Base-by-base conservation (phyloP, 2,797 vertebrate species). In the Scolopax rusticola region DNA sequence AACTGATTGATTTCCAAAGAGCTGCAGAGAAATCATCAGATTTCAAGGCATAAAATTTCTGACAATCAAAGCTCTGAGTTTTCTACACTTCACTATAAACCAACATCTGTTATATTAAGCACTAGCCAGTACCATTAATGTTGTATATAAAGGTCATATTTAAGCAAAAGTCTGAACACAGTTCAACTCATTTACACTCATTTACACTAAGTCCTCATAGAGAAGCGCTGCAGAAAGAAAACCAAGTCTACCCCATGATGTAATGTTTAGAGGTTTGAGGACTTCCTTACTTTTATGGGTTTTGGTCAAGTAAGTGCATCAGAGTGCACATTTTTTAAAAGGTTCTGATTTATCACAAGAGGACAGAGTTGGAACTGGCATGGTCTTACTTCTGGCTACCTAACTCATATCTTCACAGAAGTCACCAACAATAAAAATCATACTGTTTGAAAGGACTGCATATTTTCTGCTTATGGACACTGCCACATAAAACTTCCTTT, bases 1-100 rank as follows among this genome's bases (percentile, higher is more conserved):
- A 93, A 64, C 20, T 50, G 21, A 84, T 82, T 82, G 12, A 92
- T 75, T 88, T 93, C 76, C 16, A 82, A 88, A 43, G 48, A 84
- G 3, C 20, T 48, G 4, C 36, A 90, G 36, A 83, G 51, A 91
- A 84, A 73, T 36, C 17, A 82, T 38, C 60, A 68, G 6, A 77
- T 68, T 92, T 73, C 65, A 74, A 74, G 13, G 27, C 51, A 90
- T 12, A 79, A 53, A 53, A 82, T 68, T 69, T 56, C 28, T 73
- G 32, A 63, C 17, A 94, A 20, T 67, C 15, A 50, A 24, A 79
- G 16, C 19, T 79, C 77, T 68, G 53, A 73, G n/a, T 75, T 87
- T 93, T 71, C 24, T 65, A 25, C 24, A 38, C 47, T 77, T 87
- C 64, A 50, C 7, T 59, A 20, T 54, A 28, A 85, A 56, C 18